Evolutionary conservation across 1,140 invertebrate species (phyloP).

Genomic region (Hyles euphorbiae): DNA sequence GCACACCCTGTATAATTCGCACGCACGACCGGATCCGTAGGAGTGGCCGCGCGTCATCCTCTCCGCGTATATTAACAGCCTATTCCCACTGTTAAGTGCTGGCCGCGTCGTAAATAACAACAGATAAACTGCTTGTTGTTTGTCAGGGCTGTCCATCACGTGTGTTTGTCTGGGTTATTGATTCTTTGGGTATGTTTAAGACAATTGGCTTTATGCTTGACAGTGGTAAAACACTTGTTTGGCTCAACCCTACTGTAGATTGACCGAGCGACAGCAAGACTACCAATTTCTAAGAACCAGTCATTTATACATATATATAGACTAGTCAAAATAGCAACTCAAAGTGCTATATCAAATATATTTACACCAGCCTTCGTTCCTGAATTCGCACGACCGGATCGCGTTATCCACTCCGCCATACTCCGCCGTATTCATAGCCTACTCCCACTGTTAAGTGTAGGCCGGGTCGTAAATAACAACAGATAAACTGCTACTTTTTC

Average conservation of each 20-base stretch:
- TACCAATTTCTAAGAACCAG: too few relatives aligned
- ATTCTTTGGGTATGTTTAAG: too few relatives aligned
- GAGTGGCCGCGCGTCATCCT: neutral
- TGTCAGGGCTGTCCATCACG: too few relatives aligned
- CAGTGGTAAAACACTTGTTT: too few relatives aligned
- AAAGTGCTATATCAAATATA: too few relatives aligned
- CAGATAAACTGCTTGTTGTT: neutral
- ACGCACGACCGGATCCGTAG: slow-evolving; percentile 1
- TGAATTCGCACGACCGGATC: slow-evolving; percentile 1
- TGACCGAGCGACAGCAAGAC: too few relatives aligned
- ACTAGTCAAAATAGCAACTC: too few relatives aligned
- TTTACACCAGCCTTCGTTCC: neutral
- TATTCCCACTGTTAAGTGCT: slow-evolving; percentile 7
- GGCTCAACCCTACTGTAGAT: too few relatives aligned
- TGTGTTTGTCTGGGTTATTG: too few relatives aligned
- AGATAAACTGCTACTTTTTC: neutral
- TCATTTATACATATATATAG: too few relatives aligned
- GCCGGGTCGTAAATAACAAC: slow-evolving; percentile 3
- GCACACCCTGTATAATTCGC: neutral
- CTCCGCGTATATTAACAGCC: slow-evolving; percentile 5
- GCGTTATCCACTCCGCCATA: neutral
- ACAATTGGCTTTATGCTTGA: too few relatives aligned
- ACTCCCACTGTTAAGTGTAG: slow-evolving; percentile 3
- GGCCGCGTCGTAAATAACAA: slow-evolving; percentile 4
- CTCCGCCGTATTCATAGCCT: slow-evolving; percentile 3